phyloP scores from a whole-genome alignment of 1,140 invertebrate species.

The Hyposmocoma kahamanoa region DNA sequence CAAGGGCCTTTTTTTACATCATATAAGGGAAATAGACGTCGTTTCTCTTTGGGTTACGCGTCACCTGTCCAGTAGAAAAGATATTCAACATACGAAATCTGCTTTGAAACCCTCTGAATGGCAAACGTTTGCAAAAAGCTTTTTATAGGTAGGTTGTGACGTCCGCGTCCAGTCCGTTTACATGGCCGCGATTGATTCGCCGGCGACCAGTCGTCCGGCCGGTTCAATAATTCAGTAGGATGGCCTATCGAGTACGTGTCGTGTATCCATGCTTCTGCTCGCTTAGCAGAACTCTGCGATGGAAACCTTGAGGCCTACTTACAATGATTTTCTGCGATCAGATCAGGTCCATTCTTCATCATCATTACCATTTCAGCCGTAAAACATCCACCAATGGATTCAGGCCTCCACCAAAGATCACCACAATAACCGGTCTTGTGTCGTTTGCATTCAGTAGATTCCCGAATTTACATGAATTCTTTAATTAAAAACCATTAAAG shows the following conservation, averaged over 20 bases:
- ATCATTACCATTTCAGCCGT: too few relatives aligned
- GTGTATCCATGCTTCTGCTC: too few relatives aligned
- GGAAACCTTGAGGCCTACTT: too few relatives aligned
- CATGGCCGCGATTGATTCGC: slow-evolving; percentile 33
- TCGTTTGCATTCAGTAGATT: too few relatives aligned
- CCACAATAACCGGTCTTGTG: too few relatives aligned
- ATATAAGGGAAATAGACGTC: not conserved
- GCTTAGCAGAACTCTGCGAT: too few relatives aligned
- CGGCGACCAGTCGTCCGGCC: slow-evolving; percentile 10
- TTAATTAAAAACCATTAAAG: too few relatives aligned
- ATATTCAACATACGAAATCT: slow-evolving; percentile 9
- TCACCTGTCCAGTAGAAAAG: slow-evolving; percentile 14
- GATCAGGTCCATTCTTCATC: too few relatives aligned
- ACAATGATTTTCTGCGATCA: too few relatives aligned
- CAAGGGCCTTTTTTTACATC: not conserved
- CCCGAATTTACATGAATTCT: too few relatives aligned
- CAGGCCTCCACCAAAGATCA: too few relatives aligned
- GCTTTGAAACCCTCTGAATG: slow-evolving; percentile 13
- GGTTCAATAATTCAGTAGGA: slow-evolving; percentile 39
- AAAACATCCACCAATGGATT: too few relatives aligned
- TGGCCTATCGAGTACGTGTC: slow-evolving; percentile 12
- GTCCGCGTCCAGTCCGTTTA: slow-evolving; percentile 13
- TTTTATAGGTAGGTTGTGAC: slow-evolving; percentile 26
- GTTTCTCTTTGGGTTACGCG: not conserved
- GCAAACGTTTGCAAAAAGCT: slow-evolving; percentile 20